Percentiles rank a stretch among this genome's conserved stretches.
These are phyloP conservation scores for Carterocephalus palaemon DNA, from an alignment of 2,888 invertebrate species.

Conservation along the genomic window DNA sequence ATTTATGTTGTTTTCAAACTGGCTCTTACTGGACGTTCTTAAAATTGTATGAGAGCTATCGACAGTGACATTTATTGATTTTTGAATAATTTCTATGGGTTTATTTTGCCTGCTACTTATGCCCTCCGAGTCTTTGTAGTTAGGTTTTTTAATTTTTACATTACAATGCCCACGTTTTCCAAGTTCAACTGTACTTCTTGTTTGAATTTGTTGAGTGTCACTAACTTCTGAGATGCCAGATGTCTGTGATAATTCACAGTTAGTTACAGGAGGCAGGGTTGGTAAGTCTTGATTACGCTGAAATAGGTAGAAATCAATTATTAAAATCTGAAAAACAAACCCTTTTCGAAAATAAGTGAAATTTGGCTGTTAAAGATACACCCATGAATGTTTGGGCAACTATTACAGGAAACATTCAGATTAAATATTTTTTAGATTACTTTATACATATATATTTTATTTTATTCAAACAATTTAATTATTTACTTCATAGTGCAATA, in stretches of 20 bases:
- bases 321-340: no score
- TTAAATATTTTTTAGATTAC: no score
- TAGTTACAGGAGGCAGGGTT: constrained; percentile 44
- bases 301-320: no score
- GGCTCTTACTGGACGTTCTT: constrained; percentile 24
- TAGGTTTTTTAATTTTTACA: constrained; percentile 26
- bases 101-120: constrained; percentile 7
- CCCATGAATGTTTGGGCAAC: no score
- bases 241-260: constrained; percentile 48
- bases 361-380: no score
- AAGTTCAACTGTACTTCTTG: constrained; percentile 36
- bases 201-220: constrained; percentile 45
- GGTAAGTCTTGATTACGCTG: constrained; percentile 59
- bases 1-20: neutral
- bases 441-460: no score
- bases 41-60: no score
- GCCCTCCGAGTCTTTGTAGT: neutral
- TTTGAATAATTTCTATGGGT: constrained; percentile 41
- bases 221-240: constrained; percentile 53
- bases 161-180: constrained; percentile 39
- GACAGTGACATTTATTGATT: no score
- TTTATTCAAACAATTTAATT: no score
- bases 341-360: no score
- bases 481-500: no score
- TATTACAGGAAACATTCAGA: no score